Evolutionary conservation across 2,113 vertebrate species (phyloP), one percentile per base, ranked within the genome.

Genomic region (Bostrychus sinensis): DNA sequence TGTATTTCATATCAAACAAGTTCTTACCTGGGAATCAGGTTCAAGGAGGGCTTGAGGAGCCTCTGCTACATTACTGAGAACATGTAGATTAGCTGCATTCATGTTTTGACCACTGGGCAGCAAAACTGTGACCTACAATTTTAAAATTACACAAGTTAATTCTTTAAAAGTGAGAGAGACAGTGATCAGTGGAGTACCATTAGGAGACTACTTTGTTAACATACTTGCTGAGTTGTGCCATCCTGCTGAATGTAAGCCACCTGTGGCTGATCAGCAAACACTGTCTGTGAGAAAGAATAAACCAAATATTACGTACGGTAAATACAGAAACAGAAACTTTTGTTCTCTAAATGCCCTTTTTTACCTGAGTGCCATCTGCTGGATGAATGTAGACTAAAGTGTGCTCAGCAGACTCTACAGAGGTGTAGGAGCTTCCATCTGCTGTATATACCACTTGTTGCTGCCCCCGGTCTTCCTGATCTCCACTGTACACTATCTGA

Each of bases 351-450:
- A 46, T 4, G 20, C 20, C 1, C 5, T 3, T 11, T 57, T 73
- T 81, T 77, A 95, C 97, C 94, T 96, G 95, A 0, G 94, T 88
- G 37, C 95, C 96, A 86, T 98, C 96, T 67, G 96, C 94, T 0
- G 96, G 96, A 69, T 99, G 97, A 71, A 99, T 98, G 91, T 99
- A 99, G 70, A 99, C 96, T 19, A 99, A 91, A 0, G 97, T 98
- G 83, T 98, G 97, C 82, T 98, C 96, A 0, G 95, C 95, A 4
- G 96, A 93, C 67, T 99, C 97, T 61, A 99, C 97, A 0, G 97
- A 98, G 1, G 97, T 94, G 80, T 96, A 99, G 55, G 97, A 98
- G 78, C 92, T 93, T 56, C 95, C 96, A 2, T 99, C 96, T 0
- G 96, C 93, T 0, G 96, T 89, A 59, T 99, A 99, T 8, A 99